These are phyloP conservation scores for Coenonympha glycerion DNA, from an alignment of 2,888 invertebrate species.

Conservation along the genomic window DNA sequence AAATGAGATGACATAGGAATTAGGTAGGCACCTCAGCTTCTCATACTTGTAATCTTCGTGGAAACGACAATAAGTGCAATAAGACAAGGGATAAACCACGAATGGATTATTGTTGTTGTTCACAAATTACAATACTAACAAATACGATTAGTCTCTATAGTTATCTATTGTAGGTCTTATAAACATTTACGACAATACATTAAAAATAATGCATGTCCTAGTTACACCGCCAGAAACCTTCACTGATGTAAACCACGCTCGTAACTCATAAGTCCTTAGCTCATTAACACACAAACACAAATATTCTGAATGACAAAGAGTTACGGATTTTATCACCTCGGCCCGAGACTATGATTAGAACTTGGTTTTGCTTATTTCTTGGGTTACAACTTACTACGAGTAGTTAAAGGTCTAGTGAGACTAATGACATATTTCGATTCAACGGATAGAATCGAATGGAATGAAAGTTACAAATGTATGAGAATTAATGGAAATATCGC, in stretches of 20 bases:
- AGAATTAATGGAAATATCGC: no score
- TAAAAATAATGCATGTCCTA: slow-evolving; percentile 1
- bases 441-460: no score
- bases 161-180: not conserved
- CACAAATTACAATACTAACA: not conserved
- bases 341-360: not conserved
- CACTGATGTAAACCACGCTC: not conserved
- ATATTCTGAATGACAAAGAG: slow-evolving; percentile 1
- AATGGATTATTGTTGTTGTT: no score
- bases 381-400: no score
- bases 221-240: slow-evolving; percentile 15
- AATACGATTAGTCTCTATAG: not conserved
- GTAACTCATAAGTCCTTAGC: slow-evolving; percentile 8
- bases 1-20: no score
- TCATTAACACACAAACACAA: slow-evolving; percentile 16
- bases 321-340: not conserved
- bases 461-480: no score
- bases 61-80: no score
- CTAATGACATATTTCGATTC: no score
- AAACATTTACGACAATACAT: not conserved
- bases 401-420: no score
- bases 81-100: no score
- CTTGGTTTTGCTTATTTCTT: not conserved
- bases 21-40: no score
- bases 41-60: no score